These are phyloP conservation scores for Scaeva pyrastri DNA, from an alignment of 2,888 invertebrate genomes.

Conservation along the genomic window DNA sequence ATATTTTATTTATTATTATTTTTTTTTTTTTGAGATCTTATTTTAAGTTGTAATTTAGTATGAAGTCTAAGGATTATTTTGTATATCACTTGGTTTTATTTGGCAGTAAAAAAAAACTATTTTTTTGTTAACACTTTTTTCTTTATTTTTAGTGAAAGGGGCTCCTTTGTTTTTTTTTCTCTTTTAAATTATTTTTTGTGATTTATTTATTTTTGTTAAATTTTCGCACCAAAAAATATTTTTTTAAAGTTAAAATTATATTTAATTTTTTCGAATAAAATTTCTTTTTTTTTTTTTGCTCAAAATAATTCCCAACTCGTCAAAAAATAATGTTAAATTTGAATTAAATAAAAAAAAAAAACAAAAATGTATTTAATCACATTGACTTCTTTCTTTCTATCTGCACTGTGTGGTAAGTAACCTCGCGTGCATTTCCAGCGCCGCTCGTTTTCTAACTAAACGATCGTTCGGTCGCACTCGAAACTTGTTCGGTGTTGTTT, in stretches of 20 bases:
- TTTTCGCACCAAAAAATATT: slow-evolving; percentile 56
- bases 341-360: slow-evolving; percentile 22
- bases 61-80: slow-evolving; percentile 67
- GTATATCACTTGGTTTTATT: slow-evolving; percentile 74
- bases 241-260: slow-evolving; percentile 27
- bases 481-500: slow-evolving; percentile 73
- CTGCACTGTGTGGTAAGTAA: slow-evolving; percentile 66
- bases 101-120: slow-evolving; percentile 70
- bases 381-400: slow-evolving; percentile 58
- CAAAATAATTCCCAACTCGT: slow-evolving; percentile 37
- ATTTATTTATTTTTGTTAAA: slow-evolving; percentile 23
- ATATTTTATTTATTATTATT: slow-evolving; percentile 22
- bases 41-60: slow-evolving; percentile 70
- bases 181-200: slow-evolving; percentile 13
- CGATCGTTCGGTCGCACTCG: slow-evolving; percentile 63
- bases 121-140: slow-evolving; percentile 69
- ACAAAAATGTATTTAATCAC: slow-evolving; percentile 45
- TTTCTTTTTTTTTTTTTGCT: background rate
- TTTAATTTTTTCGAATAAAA: slow-evolving; percentile 2
- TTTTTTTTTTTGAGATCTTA: slow-evolving; percentile 67
- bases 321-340: slow-evolving; percentile 37
- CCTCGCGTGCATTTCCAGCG: slow-evolving; percentile 76
- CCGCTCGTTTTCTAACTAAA: slow-evolving; percentile 75
- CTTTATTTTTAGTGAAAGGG: slow-evolving; percentile 20
- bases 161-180: slow-evolving; percentile 34